These are phyloP conservation scores for Brassicogethes aeneus DNA, from an alignment of 2,888 invertebrate species.

Conservation along the genomic window DNA sequence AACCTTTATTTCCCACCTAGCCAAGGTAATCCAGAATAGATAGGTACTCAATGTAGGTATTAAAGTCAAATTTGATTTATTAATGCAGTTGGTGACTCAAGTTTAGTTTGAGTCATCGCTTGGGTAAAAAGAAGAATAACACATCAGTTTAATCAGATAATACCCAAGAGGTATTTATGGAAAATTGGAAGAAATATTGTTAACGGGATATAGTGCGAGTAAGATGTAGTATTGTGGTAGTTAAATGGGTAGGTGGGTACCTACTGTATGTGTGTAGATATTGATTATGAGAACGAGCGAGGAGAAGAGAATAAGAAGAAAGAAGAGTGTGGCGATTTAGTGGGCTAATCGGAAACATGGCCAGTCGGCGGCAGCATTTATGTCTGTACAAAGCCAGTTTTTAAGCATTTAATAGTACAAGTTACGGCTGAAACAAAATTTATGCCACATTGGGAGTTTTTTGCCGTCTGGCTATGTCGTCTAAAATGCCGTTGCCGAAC, in stretches of 20 bases:
- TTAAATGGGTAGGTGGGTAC: too few species aligned
- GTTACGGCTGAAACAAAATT: slow-evolving; percentile 27
- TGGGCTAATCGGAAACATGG: slow-evolving; percentile 15
- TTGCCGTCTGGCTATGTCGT: slow-evolving; percentile 38
- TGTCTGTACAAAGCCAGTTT: slow-evolving; percentile 37
- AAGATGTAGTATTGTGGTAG: neutral
- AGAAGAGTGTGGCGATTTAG: slow-evolving; percentile 10
- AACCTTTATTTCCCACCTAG: too few species aligned
- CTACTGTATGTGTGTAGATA: too few species aligned
- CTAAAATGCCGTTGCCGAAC: slow-evolving; percentile 21
- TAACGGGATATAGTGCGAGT: neutral
- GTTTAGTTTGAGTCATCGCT: too few species aligned
- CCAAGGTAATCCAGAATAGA: too few species aligned
- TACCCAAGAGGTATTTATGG: too few species aligned
- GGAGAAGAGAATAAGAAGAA: slow-evolving; percentile 2
- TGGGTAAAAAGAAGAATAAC: too few species aligned
- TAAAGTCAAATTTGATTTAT: too few species aligned
- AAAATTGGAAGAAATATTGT: neutral
- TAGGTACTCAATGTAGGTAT: too few species aligned
- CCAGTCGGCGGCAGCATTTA: slow-evolving; percentile 25
- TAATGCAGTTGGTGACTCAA: too few species aligned
- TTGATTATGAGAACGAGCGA: neutral
- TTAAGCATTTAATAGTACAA: slow-evolving; percentile 38
- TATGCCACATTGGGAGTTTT: slow-evolving; percentile 28
- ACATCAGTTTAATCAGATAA: too few species aligned